These are phyloP conservation scores for Tineola bisselliella DNA, from an alignment of 2,888 invertebrate genomes.

Conservation along the genomic window DNA sequence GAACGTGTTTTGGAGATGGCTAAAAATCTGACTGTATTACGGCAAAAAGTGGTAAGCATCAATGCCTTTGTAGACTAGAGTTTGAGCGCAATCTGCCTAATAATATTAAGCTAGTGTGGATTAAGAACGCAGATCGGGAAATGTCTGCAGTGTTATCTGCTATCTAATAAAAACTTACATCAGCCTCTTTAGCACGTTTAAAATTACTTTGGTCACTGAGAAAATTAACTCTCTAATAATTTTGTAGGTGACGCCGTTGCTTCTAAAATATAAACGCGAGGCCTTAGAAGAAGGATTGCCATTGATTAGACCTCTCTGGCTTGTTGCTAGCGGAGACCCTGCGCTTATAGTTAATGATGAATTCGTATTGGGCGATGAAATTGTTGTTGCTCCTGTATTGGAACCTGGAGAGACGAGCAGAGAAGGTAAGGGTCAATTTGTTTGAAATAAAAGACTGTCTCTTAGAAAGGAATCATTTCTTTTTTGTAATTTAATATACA, in stretches of 20 bases:
- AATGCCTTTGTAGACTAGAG: background rate
- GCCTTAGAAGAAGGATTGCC: slow-evolving; percentile 85
- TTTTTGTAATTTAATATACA: too few relatives aligned
- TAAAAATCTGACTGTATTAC: slow-evolving; percentile 75
- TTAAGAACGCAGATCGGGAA: too few relatives aligned
- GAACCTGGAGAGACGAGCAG: slow-evolving; percentile 74
- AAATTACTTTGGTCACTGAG: background rate
- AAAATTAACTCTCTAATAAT: slow-evolving; percentile 15
- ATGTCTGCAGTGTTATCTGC: too few relatives aligned
- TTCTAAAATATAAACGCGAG: slow-evolving; percentile 81
- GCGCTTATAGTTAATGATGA: slow-evolving; percentile 83
- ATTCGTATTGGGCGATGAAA: slow-evolving; percentile 88
- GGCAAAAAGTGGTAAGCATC: slow-evolving; percentile 76
- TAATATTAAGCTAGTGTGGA: too few relatives aligned
- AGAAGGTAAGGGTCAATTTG: slow-evolving; percentile 60
- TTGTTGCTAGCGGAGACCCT: slow-evolving; percentile 83
- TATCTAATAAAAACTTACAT: too few relatives aligned
- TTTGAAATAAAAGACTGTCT: too few relatives aligned
- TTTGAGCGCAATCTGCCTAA: too few relatives aligned
- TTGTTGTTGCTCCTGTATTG: slow-evolving; percentile 90
- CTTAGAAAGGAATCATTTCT: too few relatives aligned
- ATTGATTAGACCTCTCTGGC: slow-evolving; percentile 89
- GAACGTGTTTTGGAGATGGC: slow-evolving; percentile 80
- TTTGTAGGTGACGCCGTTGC: slow-evolving; percentile 74
- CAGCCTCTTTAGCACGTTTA: too few relatives aligned